A percentile compares a stretch with the other conserved stretches of the same genome.
Conservation (phyloP, 2,888 invertebrate genomes). For the Meiosimyza decipiens region DNA sequence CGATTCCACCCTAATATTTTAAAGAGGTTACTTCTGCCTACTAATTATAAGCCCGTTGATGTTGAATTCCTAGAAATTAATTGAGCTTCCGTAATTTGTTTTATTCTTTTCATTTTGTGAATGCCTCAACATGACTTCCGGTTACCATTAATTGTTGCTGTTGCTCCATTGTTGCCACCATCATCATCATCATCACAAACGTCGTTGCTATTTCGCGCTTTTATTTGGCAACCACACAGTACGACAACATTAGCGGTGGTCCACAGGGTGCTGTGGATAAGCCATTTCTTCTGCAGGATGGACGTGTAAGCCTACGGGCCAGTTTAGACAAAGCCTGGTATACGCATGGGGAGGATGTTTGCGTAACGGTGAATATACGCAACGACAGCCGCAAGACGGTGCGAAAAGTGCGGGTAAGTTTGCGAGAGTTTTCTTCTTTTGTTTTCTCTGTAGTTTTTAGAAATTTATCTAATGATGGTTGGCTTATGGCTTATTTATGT, state of each 20-base stretch:
- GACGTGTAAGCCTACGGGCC: conserved; percentile 82
- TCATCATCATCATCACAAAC: conserved; percentile 7
- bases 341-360: conserved; percentile 83
- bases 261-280: conserved; percentile 81
- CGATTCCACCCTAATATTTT: too few species aligned
- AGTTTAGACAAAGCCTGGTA: conserved; percentile 85
- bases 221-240: conserved; percentile 56
- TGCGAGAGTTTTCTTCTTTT: background rate
- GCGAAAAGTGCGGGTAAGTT: conserved; percentile 81
- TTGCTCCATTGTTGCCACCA: background rate
- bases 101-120: conserved; percentile 16
- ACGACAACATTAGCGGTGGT: conserved; percentile 62
- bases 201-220: conserved; percentile 26
- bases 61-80: conserved; percentile 19
- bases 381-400: conserved; percentile 89
- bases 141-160: background rate
- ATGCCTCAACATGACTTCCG: conserved; percentile 5
- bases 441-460: background rate
- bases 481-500: conserved; percentile 10
- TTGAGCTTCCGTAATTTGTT: conserved; percentile 28
- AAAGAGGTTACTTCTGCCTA: too few species aligned
- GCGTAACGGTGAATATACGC: conserved; percentile 78
- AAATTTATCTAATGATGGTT: background rate
- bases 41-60: background rate
- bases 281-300: conserved; percentile 87